Percentiles rank a stretch among this genome's conserved stretches.
These are phyloP conservation scores for Stigmatopora argus DNA, from an alignment of 2,113 vertebrate species.

Conservation along the genomic window DNA sequence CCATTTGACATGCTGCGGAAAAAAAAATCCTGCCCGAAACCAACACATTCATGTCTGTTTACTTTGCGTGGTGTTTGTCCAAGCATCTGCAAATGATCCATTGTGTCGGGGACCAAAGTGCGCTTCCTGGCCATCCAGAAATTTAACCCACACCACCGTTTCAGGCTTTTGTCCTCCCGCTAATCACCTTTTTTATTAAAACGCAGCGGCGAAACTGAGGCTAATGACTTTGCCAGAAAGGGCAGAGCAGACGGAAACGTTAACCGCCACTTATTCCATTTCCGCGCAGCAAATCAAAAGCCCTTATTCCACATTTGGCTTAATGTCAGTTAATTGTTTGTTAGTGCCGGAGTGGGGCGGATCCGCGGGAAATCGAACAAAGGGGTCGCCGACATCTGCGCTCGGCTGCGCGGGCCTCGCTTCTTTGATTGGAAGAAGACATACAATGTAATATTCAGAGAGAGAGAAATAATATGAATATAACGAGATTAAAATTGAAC, in stretches of 20 bases:
- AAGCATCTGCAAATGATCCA: slow-evolving; percentile 1
- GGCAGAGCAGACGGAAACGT: neutral
- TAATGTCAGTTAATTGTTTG: slow-evolving; percentile 26
- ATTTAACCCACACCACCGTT: neutral
- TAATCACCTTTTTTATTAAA: neutral
- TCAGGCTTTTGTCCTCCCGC: neutral
- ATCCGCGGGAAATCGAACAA: neutral
- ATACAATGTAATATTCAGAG: no score
- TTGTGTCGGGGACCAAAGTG: neutral
- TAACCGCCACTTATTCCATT: slow-evolving; percentile 16
- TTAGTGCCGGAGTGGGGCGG: neutral
- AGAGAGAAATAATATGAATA: no score
- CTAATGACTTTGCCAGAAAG: slow-evolving; percentile 3
- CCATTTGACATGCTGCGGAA: neutral
- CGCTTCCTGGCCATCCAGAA: neutral
- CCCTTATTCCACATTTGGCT: slow-evolving; percentile 25
- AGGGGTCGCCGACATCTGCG: neutral
- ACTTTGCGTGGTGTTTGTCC: neutral
- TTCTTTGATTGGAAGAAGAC: neutral
- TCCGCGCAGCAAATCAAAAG: slow-evolving; percentile 25
- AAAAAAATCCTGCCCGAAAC: neutral
- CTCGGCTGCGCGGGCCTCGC: neutral
- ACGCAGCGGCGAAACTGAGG: neutral
- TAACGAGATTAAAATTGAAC: no score
- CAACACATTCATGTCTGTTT: neutral